A percentile compares a stretch with the other conserved stretches of the same genome.
phyloP scores from a whole-genome alignment of 2,888 invertebrate species.

The Heterodera filipjevi region DNA sequence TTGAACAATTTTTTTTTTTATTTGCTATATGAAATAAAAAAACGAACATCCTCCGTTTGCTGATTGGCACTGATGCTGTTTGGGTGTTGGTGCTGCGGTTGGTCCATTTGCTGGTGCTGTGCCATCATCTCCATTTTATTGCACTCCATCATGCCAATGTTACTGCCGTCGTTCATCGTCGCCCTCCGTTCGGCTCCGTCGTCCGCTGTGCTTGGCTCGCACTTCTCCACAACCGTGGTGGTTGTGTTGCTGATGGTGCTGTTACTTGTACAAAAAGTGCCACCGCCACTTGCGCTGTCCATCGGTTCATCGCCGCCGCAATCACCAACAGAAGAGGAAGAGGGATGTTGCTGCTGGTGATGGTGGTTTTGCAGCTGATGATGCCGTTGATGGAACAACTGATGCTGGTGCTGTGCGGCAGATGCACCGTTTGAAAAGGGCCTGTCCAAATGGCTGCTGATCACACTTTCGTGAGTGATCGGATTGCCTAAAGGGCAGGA shows the following conservation, averaged over 20 bases:
- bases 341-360: not conserved
- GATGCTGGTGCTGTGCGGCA: not conserved
- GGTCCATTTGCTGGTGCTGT: not conserved
- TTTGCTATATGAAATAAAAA: not conserved
- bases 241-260: not conserved
- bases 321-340: not conserved
- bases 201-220: not conserved
- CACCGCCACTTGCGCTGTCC: not conserved
- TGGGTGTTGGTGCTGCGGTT: not conserved
- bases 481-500: not conserved
- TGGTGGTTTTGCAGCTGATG: not conserved
- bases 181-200: not conserved
- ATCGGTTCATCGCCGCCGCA: not conserved
- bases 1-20: not conserved
- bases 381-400: not conserved
- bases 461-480: not conserved
- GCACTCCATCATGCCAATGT: not conserved
- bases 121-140: not conserved
- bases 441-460: conserved; percentile 7
- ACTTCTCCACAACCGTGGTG: not conserved
- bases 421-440: not conserved
- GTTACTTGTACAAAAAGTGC: not conserved
- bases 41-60: not conserved
- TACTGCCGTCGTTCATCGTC: not conserved
- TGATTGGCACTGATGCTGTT: not conserved